Base-by-base conservation (phyloP, 2,888 invertebrate genomes). In the Clepsis dumicolana region DNA sequence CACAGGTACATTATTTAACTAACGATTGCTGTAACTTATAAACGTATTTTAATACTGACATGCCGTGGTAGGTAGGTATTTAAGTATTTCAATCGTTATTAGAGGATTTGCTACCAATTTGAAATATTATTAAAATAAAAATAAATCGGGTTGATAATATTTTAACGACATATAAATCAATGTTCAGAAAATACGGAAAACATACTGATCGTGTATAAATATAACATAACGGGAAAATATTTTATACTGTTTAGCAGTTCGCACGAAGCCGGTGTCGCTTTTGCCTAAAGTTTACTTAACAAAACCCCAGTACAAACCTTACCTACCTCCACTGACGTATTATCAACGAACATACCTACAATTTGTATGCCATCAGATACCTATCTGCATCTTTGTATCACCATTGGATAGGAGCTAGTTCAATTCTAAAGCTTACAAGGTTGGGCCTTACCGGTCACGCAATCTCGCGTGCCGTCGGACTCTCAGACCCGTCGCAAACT, bases 391-490 rank as follows among this genome's bases (percentile, higher is more conserved):
- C 67, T 67, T 67, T 67, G 63, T 67, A 59, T 56, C 35, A 38
- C 38, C 7, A 4, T 14, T n/a, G 50, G 63, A 32, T 68, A 59
- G 57, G 41, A 63, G 75, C 75, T 78, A 78, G 77, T 77, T 76
- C 80, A 80, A 81, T 81, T 81, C 80, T 73, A 72, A 75, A 82
- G 76, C 78, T n/a, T 75, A 79, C 78, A 78, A 76, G 77, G 77
- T 80, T 82, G 85, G 85, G 86, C 79, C 64, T 66, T 73, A 71
- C 50, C 72, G 69, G 70, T 59, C 91, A 93, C 92, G 93, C 91
- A 68, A 92, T 3, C 63, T 93, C 59, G 90, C 93, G 90, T 93
- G 93, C 87, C 87, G 88, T 56, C 87, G 88, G 88, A 73, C 77
- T 83, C 74, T 90, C 79, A 79, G 77, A 65, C 61, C 73, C 74